phyloP scores from a whole-genome alignment of 2,113 vertebrate species.

The Thalassoma bifasciatum region DNA sequence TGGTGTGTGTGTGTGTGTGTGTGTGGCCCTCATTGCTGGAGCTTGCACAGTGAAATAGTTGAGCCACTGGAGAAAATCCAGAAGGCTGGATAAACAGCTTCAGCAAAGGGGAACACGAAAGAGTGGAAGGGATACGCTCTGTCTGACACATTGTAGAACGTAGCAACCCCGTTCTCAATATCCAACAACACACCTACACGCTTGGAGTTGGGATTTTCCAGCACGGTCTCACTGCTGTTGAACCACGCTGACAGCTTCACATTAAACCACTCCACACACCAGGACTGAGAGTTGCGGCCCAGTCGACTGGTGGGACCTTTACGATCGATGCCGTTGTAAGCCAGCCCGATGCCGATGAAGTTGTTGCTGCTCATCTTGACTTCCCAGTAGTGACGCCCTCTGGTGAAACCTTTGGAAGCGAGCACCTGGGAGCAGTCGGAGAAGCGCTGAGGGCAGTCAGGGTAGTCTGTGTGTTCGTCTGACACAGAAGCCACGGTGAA shows the following conservation, averaged over 20 bases:
- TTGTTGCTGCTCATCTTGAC: constrained; percentile 86
- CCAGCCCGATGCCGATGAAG: constrained; percentile 89
- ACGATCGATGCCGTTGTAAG: constrained; percentile 86
- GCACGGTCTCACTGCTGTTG: constrained; percentile 81
- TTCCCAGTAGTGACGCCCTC: constrained; percentile 95
- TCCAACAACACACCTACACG: constrained; percentile 90
- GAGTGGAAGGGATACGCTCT: constrained; percentile 85
- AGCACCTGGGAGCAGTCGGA: constrained; percentile 88
- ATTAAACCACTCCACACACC: constrained; percentile 96
- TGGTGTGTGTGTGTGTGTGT: background rate
- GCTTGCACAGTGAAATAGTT: constrained; percentile 80
- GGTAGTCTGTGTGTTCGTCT: constrained; percentile 58
- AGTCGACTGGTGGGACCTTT: constrained; percentile 88
- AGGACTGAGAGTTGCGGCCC: constrained; percentile 91
- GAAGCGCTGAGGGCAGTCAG: constrained; percentile 83
- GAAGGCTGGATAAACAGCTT: constrained; percentile 91
- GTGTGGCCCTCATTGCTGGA: constrained; percentile 22
- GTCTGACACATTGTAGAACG: constrained; percentile 86
- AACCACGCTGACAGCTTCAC: constrained; percentile 92
- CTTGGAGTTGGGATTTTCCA: constrained; percentile 80
- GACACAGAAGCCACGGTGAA: constrained; percentile 83
- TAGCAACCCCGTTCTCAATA: constrained; percentile 82
- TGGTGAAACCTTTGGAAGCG: constrained; percentile 85
- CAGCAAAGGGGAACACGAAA: constrained; percentile 81
- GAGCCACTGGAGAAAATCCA: constrained; percentile 91